phyloP scores from a whole-genome alignment of 2,797 vertebrate genomes.

The Microctenopoma lineatum region DNA sequence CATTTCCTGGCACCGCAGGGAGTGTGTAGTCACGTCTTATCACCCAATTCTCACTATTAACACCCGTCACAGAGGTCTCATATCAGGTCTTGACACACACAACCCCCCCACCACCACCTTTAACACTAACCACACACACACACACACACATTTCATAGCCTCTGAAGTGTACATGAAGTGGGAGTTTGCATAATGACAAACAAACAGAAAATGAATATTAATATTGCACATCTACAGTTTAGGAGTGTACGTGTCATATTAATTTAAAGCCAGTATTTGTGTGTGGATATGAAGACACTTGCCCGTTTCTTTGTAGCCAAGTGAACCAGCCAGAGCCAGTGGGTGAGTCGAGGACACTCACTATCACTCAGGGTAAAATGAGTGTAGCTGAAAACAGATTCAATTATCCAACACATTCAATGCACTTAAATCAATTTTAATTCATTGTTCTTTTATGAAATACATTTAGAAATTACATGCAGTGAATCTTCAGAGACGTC shows the following conservation, averaged over 20 bases:
- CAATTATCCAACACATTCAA: not conserved
- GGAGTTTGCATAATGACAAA: not conserved
- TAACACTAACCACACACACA: not conserved
- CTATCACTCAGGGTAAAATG: not conserved
- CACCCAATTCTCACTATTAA: constrained; percentile 43
- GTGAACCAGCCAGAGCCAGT: not conserved
- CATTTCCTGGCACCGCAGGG: constrained; percentile 43
- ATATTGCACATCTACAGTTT: no score
- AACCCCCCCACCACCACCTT: no score
- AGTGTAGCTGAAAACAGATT: not conserved
- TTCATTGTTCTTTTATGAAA: no score
- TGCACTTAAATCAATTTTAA: not conserved
- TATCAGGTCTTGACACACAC: constrained; percentile 55
- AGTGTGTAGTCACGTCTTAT: constrained; percentile 42
- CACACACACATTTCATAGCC: constrained; percentile 1
- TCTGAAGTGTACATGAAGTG: not conserved
- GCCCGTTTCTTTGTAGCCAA: not conserved
- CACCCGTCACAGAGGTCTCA: constrained; percentile 36
- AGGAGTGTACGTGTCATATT: no score
- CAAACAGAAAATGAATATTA: no score
- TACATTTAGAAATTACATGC: no score
- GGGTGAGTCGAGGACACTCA: not conserved
- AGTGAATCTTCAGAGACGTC: no score
- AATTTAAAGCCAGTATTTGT: no score
- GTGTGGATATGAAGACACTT: not conserved